These are phyloP conservation scores for Drosophila yooni DNA, from an alignment of 2,888 invertebrate species.

Conservation along the genomic window DNA sequence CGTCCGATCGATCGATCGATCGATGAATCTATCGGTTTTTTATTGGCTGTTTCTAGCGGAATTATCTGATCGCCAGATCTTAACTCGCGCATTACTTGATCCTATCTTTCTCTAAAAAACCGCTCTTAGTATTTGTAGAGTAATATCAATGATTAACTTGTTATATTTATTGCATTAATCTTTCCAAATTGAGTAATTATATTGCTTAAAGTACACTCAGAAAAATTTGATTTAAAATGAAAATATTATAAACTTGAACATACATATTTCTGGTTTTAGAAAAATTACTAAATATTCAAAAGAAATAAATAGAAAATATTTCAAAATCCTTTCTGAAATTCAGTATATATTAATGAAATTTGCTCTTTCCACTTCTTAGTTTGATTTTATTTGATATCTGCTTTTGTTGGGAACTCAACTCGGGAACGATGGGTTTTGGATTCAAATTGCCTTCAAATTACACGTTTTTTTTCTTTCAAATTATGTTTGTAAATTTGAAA, in stretches of 20 bases:
- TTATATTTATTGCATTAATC: background rate
- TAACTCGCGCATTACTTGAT: background rate
- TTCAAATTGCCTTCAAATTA: no score
- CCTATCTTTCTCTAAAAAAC: background rate
- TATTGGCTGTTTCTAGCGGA: background rate
- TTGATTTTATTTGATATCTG: background rate
- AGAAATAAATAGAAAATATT: background rate
- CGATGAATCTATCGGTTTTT: background rate
- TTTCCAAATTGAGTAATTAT: background rate
- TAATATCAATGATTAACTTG: background rate
- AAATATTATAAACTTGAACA: background rate
- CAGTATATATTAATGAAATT: background rate
- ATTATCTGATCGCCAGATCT: background rate
- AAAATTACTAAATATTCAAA: background rate
- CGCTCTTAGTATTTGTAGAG: background rate
- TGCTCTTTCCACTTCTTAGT: background rate
- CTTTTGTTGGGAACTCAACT: no score
- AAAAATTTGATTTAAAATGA: background rate
- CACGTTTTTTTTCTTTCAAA: no score
- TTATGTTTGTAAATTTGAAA: no score
- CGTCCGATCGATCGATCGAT: slow-evolving; percentile 16
- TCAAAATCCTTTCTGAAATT: background rate
- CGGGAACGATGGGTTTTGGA: no score
- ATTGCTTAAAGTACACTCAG: background rate
- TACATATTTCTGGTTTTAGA: background rate